Base-by-base conservation (phyloP, 1,140 invertebrate genomes). In the Vollenhovia emeryi region DNA sequence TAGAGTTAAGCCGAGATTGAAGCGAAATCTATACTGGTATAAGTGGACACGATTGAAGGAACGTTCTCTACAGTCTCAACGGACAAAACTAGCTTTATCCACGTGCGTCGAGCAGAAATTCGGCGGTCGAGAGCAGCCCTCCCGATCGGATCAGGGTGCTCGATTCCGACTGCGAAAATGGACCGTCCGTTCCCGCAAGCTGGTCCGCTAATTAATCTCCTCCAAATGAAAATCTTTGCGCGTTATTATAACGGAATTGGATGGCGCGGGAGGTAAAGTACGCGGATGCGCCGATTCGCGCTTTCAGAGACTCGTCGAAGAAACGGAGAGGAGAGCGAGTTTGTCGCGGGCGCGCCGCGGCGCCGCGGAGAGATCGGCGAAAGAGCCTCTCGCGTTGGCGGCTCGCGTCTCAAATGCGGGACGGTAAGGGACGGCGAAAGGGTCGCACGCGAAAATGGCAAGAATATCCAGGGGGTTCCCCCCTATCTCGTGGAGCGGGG, bases 401-500 rank as follows among this genome's bases (percentile, higher is more conserved):
- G 30, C 27, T 50, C 13, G 4, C 36, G 45, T 78, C 59, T 66
- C n/a, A 21, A 45, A n/a, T 1, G n/a, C 15, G 15, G 43, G 2
- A 24, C n/a, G 24, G 33, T 50, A 7, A 50, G 43, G 3, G 15
- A 50, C 45, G 18, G 33, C 6, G 33, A 36, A 18, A 71, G 6
- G 40, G 7, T 24, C 11, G 7, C 43, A 7, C 6, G 24, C 2
- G n/a, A 66, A 78, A 27, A 79, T 48, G 24, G 21, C 66, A 80
- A 82, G 40, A 66, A 40, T 59, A 68, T 40, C 30, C 21, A 55
- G 68, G 73, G 55, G 33, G 50, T 60, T 69, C 76, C 68, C 82
- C 87, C 86, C 79, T n/a, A n/a, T 74, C 62, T 45, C 21, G 15
- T 27, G 36, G 40, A 27, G 30, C 7, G 36, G 74, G 66, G 60